Base-by-base conservation (phyloP, 2,797 vertebrate genomes). In the Staurois parvus region DNA sequence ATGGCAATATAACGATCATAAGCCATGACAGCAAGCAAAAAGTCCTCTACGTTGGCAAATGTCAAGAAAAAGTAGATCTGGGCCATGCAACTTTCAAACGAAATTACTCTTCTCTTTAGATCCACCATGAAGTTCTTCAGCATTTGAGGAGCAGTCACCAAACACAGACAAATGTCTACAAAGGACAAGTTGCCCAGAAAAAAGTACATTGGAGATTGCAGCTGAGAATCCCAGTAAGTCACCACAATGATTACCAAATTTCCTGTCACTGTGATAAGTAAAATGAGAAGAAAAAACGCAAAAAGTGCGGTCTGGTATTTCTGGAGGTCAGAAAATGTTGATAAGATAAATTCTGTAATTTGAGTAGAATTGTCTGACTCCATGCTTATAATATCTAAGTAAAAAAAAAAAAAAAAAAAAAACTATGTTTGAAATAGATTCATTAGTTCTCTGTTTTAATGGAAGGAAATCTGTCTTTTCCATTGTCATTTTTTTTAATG, bases 21-120 rank as follows among this genome's bases (percentile, higher is more conserved):
- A 62, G 74, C 74, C 74, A 76, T 76, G 21, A 89, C 88, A 0
- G 87, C 89, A 8, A 91, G 66, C 76, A 90, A 87, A 30, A 89
- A 90, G 62, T 89, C 90, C 67, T 91, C 90, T n/a, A 89, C 89
- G 21, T 91, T 89, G 79, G 88, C 87, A 88, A 91, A 88, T 73
- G 88, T 69, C 85, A 90, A 90, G 83, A 90, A 91, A 84, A 91
- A 89, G 68, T 91, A 91, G 40, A 89, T 90, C 81, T 91, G 91
- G 7, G 89, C 72, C 85, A 91, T 84, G 42, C 91, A 91, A 10
- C 89, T 86, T 30, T 83, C 81, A 34, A 90, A 90, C 21, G 87
- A 89, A 83, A 90, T 91, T 6, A 85, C 87, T 79, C 91, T 89
- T 83, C 87, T 82, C 52, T 90, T 82, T 4, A 89, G 87, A 28